Conservation (phyloP, 1,140 invertebrate genomes). For the Magallana gigas region DNA sequence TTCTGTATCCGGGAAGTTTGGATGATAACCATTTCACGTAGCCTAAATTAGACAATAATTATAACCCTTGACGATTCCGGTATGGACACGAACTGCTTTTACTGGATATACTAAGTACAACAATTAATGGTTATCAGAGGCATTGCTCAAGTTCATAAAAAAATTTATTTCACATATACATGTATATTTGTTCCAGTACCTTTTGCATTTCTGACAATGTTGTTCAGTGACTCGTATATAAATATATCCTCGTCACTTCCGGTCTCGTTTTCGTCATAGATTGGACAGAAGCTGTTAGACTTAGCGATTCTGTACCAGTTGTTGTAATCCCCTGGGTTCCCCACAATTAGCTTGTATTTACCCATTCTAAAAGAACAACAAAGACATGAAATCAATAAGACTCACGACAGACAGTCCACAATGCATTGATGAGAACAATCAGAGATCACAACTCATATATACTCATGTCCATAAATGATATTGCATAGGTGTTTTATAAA, state of each 20-base stretch:
- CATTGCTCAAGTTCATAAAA: background rate
- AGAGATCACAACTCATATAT: too few species aligned
- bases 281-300: constrained; percentile 36
- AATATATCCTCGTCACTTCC: constrained; percentile 43
- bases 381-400: too few species aligned
- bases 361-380: constrained; percentile 46
- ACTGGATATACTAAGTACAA: background rate
- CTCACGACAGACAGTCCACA: too few species aligned
- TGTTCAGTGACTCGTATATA: constrained; percentile 46
- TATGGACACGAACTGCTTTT: too few species aligned
- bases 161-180: background rate
- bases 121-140: background rate
- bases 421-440: too few species aligned
- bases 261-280: constrained; percentile 26
- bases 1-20: constrained; percentile 41
- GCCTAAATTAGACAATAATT: background rate
- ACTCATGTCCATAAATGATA: too few species aligned
- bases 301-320: constrained; percentile 59
- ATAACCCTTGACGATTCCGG: background rate
- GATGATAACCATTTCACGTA: constrained; percentile 38
- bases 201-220: constrained; percentile 41
- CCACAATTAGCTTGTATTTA: constrained; percentile 65
- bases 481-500: too few species aligned
- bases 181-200: background rate
- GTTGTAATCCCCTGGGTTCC: constrained; percentile 62